These are phyloP conservation scores for Drosophila equinoxialis DNA, from an alignment of 1,140 invertebrate species.

Conservation along the genomic window DNA sequence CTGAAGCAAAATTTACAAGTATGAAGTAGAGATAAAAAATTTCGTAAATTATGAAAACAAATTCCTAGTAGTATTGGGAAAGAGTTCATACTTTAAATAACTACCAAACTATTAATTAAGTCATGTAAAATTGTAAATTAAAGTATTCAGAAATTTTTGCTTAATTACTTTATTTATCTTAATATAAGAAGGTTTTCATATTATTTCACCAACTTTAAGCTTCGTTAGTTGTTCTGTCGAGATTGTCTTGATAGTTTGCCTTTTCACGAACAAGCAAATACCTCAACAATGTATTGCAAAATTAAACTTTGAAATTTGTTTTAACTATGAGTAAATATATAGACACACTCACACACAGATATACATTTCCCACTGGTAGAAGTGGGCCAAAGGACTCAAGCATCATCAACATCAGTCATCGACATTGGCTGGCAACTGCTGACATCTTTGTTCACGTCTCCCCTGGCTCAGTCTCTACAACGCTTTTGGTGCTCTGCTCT, in stretches of 20 bases:
- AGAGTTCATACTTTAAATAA: no score
- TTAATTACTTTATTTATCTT: no score
- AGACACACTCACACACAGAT: constrained; percentile 16
- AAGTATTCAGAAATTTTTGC: no score
- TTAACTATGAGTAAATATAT: constrained; percentile 59
- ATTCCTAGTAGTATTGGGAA: no score
- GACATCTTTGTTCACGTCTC: constrained; percentile 60
- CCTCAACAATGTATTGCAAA: constrained; percentile 46
- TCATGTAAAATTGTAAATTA: no score
- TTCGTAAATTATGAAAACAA: no score
- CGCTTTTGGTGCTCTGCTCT: neutral
- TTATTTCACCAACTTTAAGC: constrained; percentile 10
- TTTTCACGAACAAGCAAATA: neutral
- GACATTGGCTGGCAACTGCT: constrained; percentile 32
- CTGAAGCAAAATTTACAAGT: no score
- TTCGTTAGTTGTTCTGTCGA: neutral
- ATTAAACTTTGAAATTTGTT: constrained; percentile 59
- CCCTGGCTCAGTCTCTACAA: neutral
- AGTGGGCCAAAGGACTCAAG: constrained; percentile 15
- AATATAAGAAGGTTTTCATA: neutral
- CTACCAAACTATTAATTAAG: no score
- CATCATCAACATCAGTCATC: constrained; percentile 26
- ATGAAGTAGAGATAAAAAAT: no score
- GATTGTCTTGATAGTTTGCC: constrained; percentile 12
- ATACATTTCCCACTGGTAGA: neutral